A percentile compares a stretch with the other conserved stretches of the same genome.
These are phyloP conservation scores for Phataginus tetradactyla DNA, from an alignment of 2,797 vertebrate species.

Conservation along the genomic window DNA sequence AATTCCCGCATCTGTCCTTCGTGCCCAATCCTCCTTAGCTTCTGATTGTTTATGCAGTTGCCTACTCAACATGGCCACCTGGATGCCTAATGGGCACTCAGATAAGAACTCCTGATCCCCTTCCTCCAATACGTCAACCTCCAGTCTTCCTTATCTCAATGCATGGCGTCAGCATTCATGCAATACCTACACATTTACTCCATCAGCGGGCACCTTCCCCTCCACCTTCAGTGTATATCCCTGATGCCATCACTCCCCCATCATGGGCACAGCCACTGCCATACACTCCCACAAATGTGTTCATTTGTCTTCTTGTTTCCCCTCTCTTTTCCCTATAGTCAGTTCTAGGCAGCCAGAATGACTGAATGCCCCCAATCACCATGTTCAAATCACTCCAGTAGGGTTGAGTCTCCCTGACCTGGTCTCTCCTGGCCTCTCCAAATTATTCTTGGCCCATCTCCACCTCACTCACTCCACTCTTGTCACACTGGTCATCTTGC, in stretches of 20 bases:
- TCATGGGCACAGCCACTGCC: neutral
- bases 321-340: neutral
- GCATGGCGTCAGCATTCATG: neutral
- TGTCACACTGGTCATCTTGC: accelerated
- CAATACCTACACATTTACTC: neutral
- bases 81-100: neutral
- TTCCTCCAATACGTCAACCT: neutral
- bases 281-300: neutral
- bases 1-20: neutral
- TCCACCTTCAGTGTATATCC: neutral
- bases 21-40: neutral
- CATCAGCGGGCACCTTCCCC: neutral
- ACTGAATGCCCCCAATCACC: neutral
- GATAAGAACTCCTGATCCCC: neutral
- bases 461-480: neutral
- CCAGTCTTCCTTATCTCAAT: neutral
- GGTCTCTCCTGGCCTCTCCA: neutral
- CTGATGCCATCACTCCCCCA: neutral
- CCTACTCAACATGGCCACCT: too few species aligned
- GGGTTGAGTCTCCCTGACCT: neutral
- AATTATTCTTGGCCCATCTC: neutral
- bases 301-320: neutral
- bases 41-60: neutral
- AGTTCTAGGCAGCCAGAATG: neutral
- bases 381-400: neutral